These are phyloP conservation scores for Onychomys torridus DNA, from an alignment of 2,797 vertebrate species.

Conservation along the genomic window DNA sequence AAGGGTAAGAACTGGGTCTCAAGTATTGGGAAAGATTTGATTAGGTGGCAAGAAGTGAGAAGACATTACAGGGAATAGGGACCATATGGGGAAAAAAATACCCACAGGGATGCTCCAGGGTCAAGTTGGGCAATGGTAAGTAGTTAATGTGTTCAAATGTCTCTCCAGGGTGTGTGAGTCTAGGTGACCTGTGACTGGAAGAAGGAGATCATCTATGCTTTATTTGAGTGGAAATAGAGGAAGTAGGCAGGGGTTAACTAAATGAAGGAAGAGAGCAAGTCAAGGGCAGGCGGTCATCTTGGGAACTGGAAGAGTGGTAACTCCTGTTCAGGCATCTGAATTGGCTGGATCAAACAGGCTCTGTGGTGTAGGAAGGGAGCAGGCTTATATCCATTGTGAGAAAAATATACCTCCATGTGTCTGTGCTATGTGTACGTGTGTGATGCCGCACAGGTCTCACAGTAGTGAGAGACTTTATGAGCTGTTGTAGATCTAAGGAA, in stretches of 20 bases:
- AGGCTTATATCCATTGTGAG: neutral
- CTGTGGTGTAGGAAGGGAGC: neutral
- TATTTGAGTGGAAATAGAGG: conserved; percentile 40
- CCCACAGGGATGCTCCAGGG: neutral
- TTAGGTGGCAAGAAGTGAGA: neutral
- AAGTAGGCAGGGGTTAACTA: neutral
- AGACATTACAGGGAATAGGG: conserved; percentile 5
- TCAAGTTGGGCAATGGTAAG: neutral
- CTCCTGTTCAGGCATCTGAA: conserved; percentile 2
- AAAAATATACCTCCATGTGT: neutral
- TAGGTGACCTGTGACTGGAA: conserved; percentile 24
- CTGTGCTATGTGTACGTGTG: neutral
- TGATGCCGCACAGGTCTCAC: neutral
- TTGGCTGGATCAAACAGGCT: neutral
- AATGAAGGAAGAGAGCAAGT: conserved; percentile 51
- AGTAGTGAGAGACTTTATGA: conserved; percentile 11
- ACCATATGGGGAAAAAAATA: neutral
- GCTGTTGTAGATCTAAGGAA: conserved; percentile 24
- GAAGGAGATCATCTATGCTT: conserved; percentile 41
- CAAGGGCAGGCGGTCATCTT: neutral
- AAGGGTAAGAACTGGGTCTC: neutral
- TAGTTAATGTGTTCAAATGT: conserved; percentile 18
- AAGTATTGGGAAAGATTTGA: conserved; percentile 30
- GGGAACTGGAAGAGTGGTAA: neutral
- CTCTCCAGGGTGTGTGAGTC: conserved; percentile 17